Percentiles rank a stretch among this genome's conserved stretches.
Conservation (phyloP, 1,140 invertebrate species). For the Coenobita brevimanus region DNA sequence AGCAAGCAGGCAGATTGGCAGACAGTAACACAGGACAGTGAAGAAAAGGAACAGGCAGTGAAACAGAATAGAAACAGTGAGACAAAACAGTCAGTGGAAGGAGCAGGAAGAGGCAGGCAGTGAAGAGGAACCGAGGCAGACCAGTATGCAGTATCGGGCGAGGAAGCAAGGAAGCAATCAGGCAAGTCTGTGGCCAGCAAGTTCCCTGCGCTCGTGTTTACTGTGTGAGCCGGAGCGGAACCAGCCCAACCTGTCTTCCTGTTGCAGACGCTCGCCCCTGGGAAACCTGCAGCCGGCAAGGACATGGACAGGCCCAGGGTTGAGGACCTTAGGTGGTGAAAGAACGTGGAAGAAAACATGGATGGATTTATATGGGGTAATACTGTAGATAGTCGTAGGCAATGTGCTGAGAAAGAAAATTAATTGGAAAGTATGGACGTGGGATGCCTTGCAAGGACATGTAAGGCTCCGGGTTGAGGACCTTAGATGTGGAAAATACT, state of each 20-base stretch:
- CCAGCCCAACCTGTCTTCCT: conserved; percentile 39
- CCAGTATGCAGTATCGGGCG: neutral
- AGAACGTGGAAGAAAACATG: too few relatives aligned
- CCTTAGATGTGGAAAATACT: too few relatives aligned
- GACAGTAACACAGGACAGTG: too few relatives aligned
- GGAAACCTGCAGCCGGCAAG: conserved; percentile 42
- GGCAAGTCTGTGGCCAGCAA: conserved; percentile 41
- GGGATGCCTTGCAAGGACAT: too few relatives aligned
- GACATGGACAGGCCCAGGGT: conserved; percentile 38
- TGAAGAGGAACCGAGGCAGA: neutral
- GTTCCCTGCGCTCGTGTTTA: conserved; percentile 46
- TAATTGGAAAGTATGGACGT: too few relatives aligned
- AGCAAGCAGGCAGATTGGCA: too few relatives aligned
- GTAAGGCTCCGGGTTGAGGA: too few relatives aligned
- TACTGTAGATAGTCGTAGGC: too few relatives aligned
- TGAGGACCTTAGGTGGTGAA: conserved; percentile 42
- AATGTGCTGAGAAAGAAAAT: too few relatives aligned
- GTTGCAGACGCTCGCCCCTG: conserved; percentile 22
- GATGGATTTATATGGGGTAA: too few relatives aligned
- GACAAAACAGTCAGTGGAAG: neutral
- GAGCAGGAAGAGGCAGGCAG: neutral
- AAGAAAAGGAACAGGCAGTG: too few relatives aligned
- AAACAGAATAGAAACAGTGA: too few relatives aligned
- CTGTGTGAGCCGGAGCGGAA: conserved; percentile 45
- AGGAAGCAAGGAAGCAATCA: conserved; percentile 45